Conservation (phyloP, 2,888 invertebrate species). For the Eueremaeus valkanovi region DNA sequence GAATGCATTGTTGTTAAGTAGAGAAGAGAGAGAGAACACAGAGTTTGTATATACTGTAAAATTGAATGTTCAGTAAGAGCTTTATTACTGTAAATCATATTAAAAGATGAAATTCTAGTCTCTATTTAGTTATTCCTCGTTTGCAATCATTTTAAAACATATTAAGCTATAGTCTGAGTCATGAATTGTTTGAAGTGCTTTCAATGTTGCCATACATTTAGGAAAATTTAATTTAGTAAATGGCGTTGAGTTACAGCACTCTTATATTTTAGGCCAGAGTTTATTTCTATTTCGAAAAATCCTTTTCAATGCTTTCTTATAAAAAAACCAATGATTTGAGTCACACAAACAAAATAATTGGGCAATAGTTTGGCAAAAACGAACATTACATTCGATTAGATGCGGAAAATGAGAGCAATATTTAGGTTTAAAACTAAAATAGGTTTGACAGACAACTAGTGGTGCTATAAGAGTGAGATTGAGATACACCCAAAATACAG, state of each 20-base stretch:
- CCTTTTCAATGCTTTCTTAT: neutral
- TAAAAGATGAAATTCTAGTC: neutral
- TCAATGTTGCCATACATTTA: neutral
- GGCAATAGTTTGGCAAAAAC: neutral
- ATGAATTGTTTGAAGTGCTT: neutral
- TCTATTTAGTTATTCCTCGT: neutral
- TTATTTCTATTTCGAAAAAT: neutral
- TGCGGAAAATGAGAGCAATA: neutral
- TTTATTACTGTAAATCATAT: neutral
- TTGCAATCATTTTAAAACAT: neutral
- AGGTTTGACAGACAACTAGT: neutral
- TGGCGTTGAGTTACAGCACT: neutral
- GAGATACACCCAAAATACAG: constrained; percentile 1
- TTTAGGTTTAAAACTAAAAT: neutral
- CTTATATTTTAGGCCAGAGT: neutral
- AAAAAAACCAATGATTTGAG: neutral
- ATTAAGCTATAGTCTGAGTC: neutral
- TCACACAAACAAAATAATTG: neutral
- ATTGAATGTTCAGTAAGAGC: too few relatives aligned
- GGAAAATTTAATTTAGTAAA: neutral
- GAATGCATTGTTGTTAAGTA: too few relatives aligned
- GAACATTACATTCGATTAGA: neutral
- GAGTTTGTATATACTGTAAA: too few relatives aligned
- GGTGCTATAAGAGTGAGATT: neutral
- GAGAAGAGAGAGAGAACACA: too few relatives aligned